These are phyloP conservation scores for Noctua comes DNA, from an alignment of 2,888 invertebrate species.

Conservation along the genomic window DNA sequence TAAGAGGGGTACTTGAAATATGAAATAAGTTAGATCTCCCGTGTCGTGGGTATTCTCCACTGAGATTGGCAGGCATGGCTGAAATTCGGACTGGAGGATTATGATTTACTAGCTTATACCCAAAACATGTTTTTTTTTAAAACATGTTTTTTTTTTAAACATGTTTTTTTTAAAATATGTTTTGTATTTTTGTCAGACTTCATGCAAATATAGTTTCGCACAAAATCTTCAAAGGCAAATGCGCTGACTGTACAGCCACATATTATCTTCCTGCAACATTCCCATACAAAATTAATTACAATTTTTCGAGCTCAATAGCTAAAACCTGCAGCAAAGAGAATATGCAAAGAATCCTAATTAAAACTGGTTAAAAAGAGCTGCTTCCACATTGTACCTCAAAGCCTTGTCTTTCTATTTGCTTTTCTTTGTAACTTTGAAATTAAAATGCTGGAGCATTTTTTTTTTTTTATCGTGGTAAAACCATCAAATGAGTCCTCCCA, in stretches of 20 bases:
- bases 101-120: too few species aligned
- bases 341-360: conserved; percentile 38
- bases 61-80: not conserved
- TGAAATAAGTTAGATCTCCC: not conserved
- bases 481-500: too few species aligned
- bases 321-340: not conserved
- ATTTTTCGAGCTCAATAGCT: conserved; percentile 5
- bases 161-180: too few species aligned
- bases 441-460: conserved; percentile 7
- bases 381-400: conserved; percentile 22
- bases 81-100: not conserved
- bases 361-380: conserved; percentile 22
- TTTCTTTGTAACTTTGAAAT: conserved; percentile 18
- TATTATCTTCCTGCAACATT: not conserved
- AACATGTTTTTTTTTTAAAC: too few species aligned
- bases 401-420: conserved; percentile 15
- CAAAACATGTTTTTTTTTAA: too few species aligned
- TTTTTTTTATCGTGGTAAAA: too few species aligned
- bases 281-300: conserved; percentile 1
- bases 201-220: not conserved
- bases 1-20: not conserved
- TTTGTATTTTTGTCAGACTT: too few species aligned
- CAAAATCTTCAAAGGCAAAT: not conserved
- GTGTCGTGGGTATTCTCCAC: not conserved
- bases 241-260: not conserved